phyloP scores from a whole-genome alignment of 2,113 vertebrate genomes.

The Synodontis membranacea region DNA sequence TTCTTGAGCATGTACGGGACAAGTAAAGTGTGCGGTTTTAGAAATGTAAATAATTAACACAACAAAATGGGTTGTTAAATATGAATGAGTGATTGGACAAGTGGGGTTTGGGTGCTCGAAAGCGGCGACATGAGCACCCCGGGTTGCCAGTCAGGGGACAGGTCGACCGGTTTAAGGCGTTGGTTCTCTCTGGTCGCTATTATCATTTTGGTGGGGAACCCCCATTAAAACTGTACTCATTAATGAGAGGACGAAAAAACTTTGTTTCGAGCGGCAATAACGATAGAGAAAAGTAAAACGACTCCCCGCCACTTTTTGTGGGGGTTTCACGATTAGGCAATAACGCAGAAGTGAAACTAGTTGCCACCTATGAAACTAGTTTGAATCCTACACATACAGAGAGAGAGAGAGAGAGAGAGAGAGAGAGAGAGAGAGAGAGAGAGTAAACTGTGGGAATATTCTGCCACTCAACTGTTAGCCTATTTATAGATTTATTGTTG shows the following conservation, averaged over 20 bases:
- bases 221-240: constrained; percentile 68
- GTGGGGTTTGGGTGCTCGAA: constrained; percentile 64
- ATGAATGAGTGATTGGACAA: constrained; percentile 70
- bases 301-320: background rate
- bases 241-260: constrained; percentile 69
- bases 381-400: too few relatives aligned
- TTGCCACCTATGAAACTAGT: background rate
- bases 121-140: constrained; percentile 68
- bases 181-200: constrained; percentile 67
- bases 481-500: background rate
- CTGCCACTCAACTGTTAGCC: too few relatives aligned
- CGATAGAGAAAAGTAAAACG: constrained; percentile 38
- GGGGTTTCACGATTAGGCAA: background rate
- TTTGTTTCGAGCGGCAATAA: constrained; percentile 58
- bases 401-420: too few relatives aligned
- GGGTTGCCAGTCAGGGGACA: constrained; percentile 70
- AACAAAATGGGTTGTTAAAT: constrained; percentile 78
- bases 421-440: too few relatives aligned
- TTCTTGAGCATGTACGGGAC: constrained; percentile 63
- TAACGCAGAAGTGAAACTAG: background rate
- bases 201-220: constrained; percentile 76
- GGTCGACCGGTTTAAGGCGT: constrained; percentile 73
- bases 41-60: constrained; percentile 76
- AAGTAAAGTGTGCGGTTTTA: constrained; percentile 55
- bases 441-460: too few relatives aligned